Percentiles rank a stretch among this genome's conserved stretches.
These are phyloP conservation scores for Dioctria rufipes DNA, from an alignment of 2,888 invertebrate species.

Conservation along the genomic window DNA sequence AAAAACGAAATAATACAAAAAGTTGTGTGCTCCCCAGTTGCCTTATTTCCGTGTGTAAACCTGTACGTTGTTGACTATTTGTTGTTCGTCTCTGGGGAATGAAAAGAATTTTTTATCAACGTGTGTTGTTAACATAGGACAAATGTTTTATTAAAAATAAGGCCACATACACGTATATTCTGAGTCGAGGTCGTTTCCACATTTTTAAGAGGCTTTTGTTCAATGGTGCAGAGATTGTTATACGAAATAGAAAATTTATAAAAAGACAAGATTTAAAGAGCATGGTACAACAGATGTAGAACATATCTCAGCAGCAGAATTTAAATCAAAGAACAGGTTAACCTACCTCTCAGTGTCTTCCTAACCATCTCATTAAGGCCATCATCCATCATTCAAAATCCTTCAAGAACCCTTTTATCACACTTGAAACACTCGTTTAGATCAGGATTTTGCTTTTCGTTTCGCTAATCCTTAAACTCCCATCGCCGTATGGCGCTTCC, in stretches of 20 bases:
- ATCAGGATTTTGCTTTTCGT: constrained; percentile 55
- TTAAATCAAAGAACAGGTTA: constrained; percentile 39
- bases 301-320: neutral
- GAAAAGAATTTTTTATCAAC: constrained; percentile 46
- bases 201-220: neutral
- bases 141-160: constrained; percentile 39
- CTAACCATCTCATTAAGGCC: constrained; percentile 45
- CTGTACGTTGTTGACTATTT: constrained; percentile 35
- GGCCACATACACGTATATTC: neutral
- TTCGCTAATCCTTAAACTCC: constrained; percentile 49
- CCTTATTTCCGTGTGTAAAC: constrained; percentile 15
- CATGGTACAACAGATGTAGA: neutral
- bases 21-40: constrained; percentile 10
- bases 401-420: constrained; percentile 57
- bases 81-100: constrained; percentile 2
- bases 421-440: constrained; percentile 57
- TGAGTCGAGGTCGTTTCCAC: constrained; percentile 40
- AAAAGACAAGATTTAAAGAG: constrained; percentile 20
- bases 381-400: constrained; percentile 53
- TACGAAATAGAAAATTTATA: constrained; percentile 8
- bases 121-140: neutral
- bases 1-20: too few relatives aligned
- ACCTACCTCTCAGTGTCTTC: constrained; percentile 39
- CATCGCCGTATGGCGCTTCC: constrained; percentile 47
- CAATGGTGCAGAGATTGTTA: constrained; percentile 12